Percentiles rank a stretch among this genome's conserved stretches.
Conservation (phyloP, 2,888 invertebrate genomes). For the Rhamnusium bicolor region DNA sequence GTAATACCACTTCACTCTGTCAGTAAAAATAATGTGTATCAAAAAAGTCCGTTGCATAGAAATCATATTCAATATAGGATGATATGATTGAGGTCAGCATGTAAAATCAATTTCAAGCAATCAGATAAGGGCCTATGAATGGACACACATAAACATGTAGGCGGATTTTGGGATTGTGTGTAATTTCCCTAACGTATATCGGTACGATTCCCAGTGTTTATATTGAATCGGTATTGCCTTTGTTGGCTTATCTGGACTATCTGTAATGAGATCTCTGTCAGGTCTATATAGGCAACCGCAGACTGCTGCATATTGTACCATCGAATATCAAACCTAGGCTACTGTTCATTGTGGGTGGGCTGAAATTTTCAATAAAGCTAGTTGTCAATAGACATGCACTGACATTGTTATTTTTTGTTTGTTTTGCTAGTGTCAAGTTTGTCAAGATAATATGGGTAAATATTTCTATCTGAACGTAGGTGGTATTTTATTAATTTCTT, state of each 20-base stretch:
- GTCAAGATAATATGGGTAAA: not conserved
- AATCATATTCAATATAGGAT: conserved; percentile 22
- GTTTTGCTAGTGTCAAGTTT: conserved; percentile 41
- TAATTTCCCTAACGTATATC: conserved; percentile 66
- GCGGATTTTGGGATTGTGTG: conserved; percentile 70
- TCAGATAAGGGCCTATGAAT: conserved; percentile 67
- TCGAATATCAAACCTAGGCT: conserved; percentile 36
- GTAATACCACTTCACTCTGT: too few relatives aligned
- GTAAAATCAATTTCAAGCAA: conserved; percentile 69
- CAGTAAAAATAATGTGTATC: too few relatives aligned
- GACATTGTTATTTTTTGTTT: conserved; percentile 41
- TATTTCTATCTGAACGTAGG: not conserved
- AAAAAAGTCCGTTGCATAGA: not conserved
- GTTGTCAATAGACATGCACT: conserved; percentile 48
- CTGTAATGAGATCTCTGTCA: conserved; percentile 72
- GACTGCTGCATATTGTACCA: conserved; percentile 42
- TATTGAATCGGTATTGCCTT: conserved; percentile 71
- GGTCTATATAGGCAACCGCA: conserved; percentile 52
- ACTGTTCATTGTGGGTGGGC: conserved; percentile 57
- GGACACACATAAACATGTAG: conserved; percentile 67
- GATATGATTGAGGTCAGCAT: conserved; percentile 66
- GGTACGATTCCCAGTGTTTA: conserved; percentile 68
- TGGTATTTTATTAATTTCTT: too few relatives aligned
- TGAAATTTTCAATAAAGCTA: conserved; percentile 47
- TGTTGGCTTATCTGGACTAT: conserved; percentile 71